Evolutionary conservation across 92 coral and sea anemone genomes (phyloP), one percentile per base, ranked within the genome.

Genomic region (Galaxea fascicularis): DNA sequence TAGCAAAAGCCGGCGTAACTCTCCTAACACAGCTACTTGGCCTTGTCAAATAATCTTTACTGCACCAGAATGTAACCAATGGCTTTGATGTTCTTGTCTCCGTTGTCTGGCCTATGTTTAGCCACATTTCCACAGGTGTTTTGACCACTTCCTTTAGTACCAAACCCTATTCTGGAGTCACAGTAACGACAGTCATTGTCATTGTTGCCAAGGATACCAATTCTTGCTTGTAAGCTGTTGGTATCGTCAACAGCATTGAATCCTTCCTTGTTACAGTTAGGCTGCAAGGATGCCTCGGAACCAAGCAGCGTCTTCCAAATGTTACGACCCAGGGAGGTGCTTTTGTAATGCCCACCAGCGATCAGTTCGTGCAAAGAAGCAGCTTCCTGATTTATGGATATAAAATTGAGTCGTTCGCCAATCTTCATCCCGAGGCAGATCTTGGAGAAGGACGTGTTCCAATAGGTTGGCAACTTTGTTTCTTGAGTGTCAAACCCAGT

Each of bases 141-240:
- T n/a, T n/a, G n/a, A n/a, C n/a, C n/a, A n/a, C n/a, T n/a, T n/a
- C n/a, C n/a, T n/a, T n/a, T 29, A 46, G 72, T 73, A 10, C 87
- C 87, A 73, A 73, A 82, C 25, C 87, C 87, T 8, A 82, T 52
- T 30, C 80, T 49, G 16, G 87, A 82, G 18, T 82, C 87, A 15
- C 47, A 45, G 5, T 28, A 0, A 17, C 10, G 20, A 22, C 87
- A 82, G 3, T 58, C 67, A 41, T 53, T 26, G 8, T 35, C 46
- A 3, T 72, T 22, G 80, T 72, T 82, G 35, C 70, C 66, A 31
- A 60, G 49, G 63, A 72, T 29, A 41, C 87, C 87, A 39, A 82
- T 82, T 31, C 87, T 27, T 16, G 65, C 85, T 39, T 64, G 2
- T 2, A 6, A 2, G 6, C 6, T 35, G 2, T 6, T 22, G 16